phyloP scores from a whole-genome alignment of 2,113 vertebrate species.

The Butorides virescens region DNA sequence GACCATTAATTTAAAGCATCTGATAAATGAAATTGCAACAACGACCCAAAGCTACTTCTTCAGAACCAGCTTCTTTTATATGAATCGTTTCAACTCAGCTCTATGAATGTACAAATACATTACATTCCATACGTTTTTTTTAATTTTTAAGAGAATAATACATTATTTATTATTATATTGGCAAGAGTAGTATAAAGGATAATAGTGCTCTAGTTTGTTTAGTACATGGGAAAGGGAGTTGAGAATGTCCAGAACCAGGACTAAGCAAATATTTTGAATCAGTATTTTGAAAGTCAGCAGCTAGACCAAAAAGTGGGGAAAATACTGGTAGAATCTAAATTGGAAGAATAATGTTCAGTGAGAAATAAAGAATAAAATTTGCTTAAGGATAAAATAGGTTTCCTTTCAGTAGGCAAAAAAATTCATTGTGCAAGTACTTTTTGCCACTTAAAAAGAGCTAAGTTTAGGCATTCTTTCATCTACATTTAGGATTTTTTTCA shows the following conservation, averaged over 20 bases:
- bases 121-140: not conserved
- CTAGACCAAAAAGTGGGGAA: not conserved
- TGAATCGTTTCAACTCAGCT: constrained; percentile 5
- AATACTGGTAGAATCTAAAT: not conserved
- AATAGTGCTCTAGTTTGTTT: not conserved
- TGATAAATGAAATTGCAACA: constrained; percentile 58
- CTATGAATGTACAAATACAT: constrained; percentile 18
- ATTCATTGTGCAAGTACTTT: not conserved
- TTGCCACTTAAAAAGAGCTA: not conserved
- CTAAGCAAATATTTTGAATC: not conserved
- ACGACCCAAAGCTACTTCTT: constrained; percentile 51
- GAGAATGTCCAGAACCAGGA: not conserved
- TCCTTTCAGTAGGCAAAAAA: not conserved
- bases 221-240: not conserved
- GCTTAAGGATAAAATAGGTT: not conserved
- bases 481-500: not conserved
- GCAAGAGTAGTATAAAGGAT: not conserved
- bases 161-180: not conserved
- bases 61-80: constrained; percentile 33
- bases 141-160: not conserved
- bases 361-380: not conserved
- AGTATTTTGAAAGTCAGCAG: not conserved
- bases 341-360: not conserved
- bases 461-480: not conserved
- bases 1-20: constrained; percentile 52